phyloP scores from a whole-genome alignment of 2,113 vertebrate species.

The Dipodomys ordii region DNA sequence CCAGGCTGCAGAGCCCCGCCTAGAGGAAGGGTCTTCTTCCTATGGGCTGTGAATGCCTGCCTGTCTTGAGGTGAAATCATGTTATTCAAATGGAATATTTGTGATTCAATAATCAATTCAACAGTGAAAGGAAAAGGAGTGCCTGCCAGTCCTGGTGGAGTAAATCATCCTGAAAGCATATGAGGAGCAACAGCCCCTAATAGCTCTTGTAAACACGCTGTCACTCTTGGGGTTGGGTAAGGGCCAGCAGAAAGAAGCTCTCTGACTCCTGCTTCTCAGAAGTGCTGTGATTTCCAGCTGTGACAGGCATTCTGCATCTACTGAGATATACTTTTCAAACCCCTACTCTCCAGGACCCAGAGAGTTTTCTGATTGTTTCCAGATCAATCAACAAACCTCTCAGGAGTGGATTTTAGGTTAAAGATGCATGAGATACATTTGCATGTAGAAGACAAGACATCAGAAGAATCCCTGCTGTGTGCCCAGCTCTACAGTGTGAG shows the following conservation, averaged over 20 bases:
- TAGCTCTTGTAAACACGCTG: slow-evolving; percentile 75
- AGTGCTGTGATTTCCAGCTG: not conserved
- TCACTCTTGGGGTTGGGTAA: slow-evolving; percentile 52
- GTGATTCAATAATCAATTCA: slow-evolving; percentile 71
- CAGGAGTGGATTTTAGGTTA: not conserved
- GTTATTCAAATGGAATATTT: slow-evolving; percentile 71
- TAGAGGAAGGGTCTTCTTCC: not conserved
- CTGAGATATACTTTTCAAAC: slow-evolving; percentile 18
- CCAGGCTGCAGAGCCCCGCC: not conserved
- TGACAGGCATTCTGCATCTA: not conserved
- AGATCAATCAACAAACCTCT: slow-evolving; percentile 55
- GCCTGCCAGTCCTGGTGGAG: slow-evolving; percentile 42
- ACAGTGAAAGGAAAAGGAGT: slow-evolving; percentile 60
- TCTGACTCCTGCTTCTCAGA: not conserved
- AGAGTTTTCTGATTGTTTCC: slow-evolving; percentile 53
- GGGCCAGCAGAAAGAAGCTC: not conserved
- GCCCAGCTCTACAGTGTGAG: not conserved
- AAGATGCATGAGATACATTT: not conserved
- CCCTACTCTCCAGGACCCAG: not conserved
- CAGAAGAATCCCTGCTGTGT: not conserved
- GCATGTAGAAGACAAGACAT: not conserved
- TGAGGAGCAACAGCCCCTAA: slow-evolving; percentile 53
- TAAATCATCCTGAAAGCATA: slow-evolving; percentile 60
- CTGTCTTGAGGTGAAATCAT: slow-evolving; percentile 61
- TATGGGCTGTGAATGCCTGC: slow-evolving; percentile 27